phyloP scores from a whole-genome alignment of 2,888 invertebrate species.

The Plebejus anna region DNA sequence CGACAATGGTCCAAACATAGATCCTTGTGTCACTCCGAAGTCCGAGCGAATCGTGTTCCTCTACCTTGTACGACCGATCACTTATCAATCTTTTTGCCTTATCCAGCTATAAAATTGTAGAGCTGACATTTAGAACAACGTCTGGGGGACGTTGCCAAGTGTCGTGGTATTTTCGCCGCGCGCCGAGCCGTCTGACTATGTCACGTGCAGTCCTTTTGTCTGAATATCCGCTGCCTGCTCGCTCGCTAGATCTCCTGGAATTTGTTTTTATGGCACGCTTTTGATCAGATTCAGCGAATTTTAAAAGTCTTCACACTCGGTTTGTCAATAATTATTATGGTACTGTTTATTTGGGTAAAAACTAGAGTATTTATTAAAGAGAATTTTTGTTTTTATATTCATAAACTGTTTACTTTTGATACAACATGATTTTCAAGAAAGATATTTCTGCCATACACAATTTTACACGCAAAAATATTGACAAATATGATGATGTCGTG shows the following conservation, averaged over 20 bases:
- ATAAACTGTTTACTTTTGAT: neutral
- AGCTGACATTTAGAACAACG: slow-evolving; percentile 23
- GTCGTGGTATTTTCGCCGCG: slow-evolving; percentile 34
- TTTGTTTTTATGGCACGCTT: slow-evolving; percentile 20
- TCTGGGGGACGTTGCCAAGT: slow-evolving; percentile 34
- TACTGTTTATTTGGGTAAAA: neutral
- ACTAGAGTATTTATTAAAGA: too few relatives aligned
- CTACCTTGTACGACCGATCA: neutral
- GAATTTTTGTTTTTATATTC: neutral
- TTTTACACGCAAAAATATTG: neutral
- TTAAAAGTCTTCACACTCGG: neutral
- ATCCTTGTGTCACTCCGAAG: neutral
- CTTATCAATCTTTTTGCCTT: slow-evolving; percentile 11
- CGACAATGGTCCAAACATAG: neutral
- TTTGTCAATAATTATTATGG: neutral
- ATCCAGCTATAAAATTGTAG: slow-evolving; percentile 17
- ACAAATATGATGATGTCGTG: neutral
- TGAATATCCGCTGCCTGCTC: slow-evolving; percentile 16
- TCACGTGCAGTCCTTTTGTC: slow-evolving; percentile 23
- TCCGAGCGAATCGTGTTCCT: neutral
- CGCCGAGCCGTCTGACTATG: slow-evolving; percentile 30
- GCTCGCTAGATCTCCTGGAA: slow-evolving; percentile 19
- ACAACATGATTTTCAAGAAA: neutral
- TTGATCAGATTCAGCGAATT: neutral
- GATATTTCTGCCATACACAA: neutral